Conservation (phyloP, 2,113 vertebrate genomes). For the Noturus placidus region DNA sequence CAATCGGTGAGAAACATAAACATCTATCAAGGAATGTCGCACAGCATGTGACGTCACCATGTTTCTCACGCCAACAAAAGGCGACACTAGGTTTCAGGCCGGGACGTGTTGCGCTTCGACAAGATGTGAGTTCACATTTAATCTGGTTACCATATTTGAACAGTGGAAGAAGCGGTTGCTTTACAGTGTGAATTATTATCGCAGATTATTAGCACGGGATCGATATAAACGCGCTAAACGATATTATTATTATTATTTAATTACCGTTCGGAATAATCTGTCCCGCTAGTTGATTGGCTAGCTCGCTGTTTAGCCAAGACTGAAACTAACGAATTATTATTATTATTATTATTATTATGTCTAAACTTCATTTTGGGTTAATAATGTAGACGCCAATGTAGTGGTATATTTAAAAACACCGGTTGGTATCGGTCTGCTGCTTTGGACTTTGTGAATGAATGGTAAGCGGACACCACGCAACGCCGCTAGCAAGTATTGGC, state of each 20-base stretch:
- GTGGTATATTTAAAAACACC: neutral
- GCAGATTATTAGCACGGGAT: too few relatives aligned
- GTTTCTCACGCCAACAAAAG: neutral
- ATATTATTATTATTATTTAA: neutral
- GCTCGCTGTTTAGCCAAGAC: neutral
- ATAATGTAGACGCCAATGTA: neutral
- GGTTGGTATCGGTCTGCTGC: neutral
- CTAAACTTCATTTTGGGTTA: neutral
- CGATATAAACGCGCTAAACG: neutral
- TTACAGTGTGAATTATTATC: neutral
- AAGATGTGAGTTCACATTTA: conserved; percentile 16
- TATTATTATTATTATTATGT: neutral
- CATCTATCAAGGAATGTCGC: conserved; percentile 15
- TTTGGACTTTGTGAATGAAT: neutral
- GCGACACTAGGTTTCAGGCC: neutral
- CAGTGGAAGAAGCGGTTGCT: too few relatives aligned
- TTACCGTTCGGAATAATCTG: neutral
- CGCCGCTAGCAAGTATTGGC: neutral
- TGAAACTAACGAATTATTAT: neutral
- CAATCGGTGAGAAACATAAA: neutral
- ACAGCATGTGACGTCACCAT: neutral
- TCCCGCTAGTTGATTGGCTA: neutral
- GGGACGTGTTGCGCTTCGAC: neutral
- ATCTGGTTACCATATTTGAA: neutral
- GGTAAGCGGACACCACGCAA: too few relatives aligned